phyloP scores from a whole-genome alignment of 2,797 vertebrate species.

The Alcedo quadribrachys region DNA sequence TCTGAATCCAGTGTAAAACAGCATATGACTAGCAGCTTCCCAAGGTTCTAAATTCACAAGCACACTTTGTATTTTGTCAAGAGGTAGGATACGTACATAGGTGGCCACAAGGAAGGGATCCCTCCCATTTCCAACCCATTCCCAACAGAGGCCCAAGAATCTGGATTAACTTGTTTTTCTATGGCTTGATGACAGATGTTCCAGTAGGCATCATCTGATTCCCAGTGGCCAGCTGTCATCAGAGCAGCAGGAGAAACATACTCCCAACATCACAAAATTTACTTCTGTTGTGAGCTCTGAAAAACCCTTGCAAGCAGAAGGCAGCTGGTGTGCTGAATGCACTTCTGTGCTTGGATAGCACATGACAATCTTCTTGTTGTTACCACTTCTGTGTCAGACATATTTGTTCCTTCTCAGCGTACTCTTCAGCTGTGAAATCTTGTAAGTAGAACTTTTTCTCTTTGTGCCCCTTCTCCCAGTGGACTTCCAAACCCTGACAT shows the following conservation, averaged over 20 bases:
- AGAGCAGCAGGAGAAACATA: not conserved
- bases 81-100: rapidly evolving
- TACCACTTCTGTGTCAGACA: not conserved
- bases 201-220: not conserved
- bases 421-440: not conserved
- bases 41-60: not conserved
- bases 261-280: not conserved
- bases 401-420: not conserved
- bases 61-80: not conserved
- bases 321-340: not conserved
- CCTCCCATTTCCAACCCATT: not conserved
- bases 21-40: not conserved
- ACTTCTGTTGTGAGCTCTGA: not conserved
- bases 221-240: not conserved
- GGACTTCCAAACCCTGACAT: not conserved
- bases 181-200: not conserved
- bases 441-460: not conserved
- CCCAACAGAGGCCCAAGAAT: not conserved
- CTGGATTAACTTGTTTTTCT: not conserved
- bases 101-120: not conserved
- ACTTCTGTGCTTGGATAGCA: not conserved
- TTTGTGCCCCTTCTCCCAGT: not conserved
- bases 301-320: not conserved
- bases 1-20: not conserved
- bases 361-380: not conserved